Evolutionary conservation across 2,113 vertebrate species (phyloP), one percentile per base, ranked within the genome.

Genomic region (Channa maculata): DNA sequence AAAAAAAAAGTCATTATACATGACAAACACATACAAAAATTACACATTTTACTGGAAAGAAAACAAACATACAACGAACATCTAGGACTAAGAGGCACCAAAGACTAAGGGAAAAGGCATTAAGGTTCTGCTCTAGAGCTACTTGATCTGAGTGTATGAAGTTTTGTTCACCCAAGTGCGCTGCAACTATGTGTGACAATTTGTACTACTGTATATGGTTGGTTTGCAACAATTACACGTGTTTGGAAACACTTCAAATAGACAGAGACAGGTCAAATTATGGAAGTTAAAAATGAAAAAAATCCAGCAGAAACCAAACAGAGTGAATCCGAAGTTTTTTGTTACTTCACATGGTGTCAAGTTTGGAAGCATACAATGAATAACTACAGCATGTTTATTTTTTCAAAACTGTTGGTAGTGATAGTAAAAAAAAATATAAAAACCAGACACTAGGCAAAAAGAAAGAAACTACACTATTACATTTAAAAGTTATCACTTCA

Each of bases 101-200:
- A 68, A 71, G 69, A 79, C 45, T 44, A 59, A 2, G 41, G 68
- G 52, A 78, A 59, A 88, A 87, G 68, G 65, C 64, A 80, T 63
- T 83, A 10, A 61, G 78, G 71, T 78, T 77, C 44, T 72, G 71
- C 61, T 77, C 49, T 57, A 67, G 61, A 83, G 84, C 88, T 89
- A 84, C 87, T 80, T 81, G 49, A 75, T 83, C 77, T 85, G 85
- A 46, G 63, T 71, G 82, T 72, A 44, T 65, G 48, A 37, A 41
- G 48, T 60, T 87, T 80, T 77, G 83, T 86, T 79, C 44, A 77
- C 64, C 67, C 44, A 62, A 24, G 24, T 24, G 24, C 24, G 24
- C 24, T 24, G 24, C 24, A 24, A 84, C 57, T 12, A 53, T 64
- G 46, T 34, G 73, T 63, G 48, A 88, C 65, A 77, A 86, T 55